Evolutionary conservation across 2,797 vertebrate species (phyloP).

Genomic region (Melanotaenia parkinsoni): DNA sequence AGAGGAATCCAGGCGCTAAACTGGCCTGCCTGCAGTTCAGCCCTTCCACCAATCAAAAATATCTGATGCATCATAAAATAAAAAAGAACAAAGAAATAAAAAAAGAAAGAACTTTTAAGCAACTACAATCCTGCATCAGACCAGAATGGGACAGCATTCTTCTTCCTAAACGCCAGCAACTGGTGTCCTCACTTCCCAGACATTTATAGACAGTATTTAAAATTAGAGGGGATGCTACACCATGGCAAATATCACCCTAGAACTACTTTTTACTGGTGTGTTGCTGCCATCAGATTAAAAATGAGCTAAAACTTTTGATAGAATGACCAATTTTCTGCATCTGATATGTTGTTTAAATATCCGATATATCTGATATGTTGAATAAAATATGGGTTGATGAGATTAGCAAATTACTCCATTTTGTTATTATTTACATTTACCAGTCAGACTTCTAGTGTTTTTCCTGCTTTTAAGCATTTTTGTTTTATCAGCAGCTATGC

Average conservation of each 20-base stretch:
- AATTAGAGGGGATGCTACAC: too few relatives aligned
- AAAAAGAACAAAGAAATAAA: too few relatives aligned
- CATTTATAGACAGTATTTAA: too few relatives aligned
- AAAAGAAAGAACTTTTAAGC: too few relatives aligned
- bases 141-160: too few relatives aligned
- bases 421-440: background rate
- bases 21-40: too few relatives aligned
- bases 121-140: too few relatives aligned
- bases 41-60: too few relatives aligned
- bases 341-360: background rate
- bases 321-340: background rate
- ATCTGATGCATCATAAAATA: too few relatives aligned
- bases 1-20: too few relatives aligned
- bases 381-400: background rate
- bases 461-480: background rate
- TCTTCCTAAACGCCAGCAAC: too few relatives aligned
- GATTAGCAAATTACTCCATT: background rate
- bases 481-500: background rate
- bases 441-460: background rate
- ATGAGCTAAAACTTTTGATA: background rate
- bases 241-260: background rate
- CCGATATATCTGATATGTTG: background rate
- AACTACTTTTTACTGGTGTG: background rate
- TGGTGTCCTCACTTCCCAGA: too few relatives aligned
- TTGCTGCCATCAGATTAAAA: background rate